Evolutionary conservation across 2,113 vertebrate genomes (phyloP).

Genomic region (Vanacampus margaritifer): DNA sequence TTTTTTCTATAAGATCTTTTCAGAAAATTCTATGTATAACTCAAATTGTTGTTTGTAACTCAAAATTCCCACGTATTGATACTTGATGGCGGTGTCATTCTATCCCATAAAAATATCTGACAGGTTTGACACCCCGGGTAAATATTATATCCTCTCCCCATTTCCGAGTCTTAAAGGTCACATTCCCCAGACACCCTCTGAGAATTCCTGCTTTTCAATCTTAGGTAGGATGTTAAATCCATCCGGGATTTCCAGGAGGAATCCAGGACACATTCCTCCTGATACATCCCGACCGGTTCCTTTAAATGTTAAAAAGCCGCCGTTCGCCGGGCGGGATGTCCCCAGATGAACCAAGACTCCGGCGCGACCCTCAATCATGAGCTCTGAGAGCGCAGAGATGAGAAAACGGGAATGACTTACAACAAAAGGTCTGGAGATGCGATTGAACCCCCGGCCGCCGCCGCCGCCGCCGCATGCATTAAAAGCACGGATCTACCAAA

Average conservation of each 20-base stretch:
- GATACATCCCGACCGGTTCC: neutral
- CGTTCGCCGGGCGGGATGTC: neutral
- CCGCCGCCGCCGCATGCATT: neutral
- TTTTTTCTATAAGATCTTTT: too few species aligned
- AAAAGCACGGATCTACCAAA: neutral
- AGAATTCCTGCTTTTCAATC: neutral
- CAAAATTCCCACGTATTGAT: too few species aligned
- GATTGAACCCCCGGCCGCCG: neutral
- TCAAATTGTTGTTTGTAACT: too few species aligned
- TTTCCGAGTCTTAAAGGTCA: neutral
- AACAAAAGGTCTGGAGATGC: neutral
- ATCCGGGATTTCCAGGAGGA: neutral
- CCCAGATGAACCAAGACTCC: neutral
- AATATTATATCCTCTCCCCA: neutral
- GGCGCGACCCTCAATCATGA: slow-evolving; percentile 2
- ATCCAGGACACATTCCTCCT: neutral
- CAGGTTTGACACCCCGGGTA: neutral
- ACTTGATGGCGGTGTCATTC: neutral
- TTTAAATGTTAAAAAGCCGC: slow-evolving; percentile 2
- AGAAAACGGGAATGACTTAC: neutral
- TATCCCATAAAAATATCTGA: neutral
- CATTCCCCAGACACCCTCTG: neutral
- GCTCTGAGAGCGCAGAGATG: neutral
- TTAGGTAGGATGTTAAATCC: neutral
- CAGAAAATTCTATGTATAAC: too few species aligned